phyloP scores from a whole-genome alignment of 2,797 vertebrate genomes.

The Coranthus polyacanthus region DNA sequence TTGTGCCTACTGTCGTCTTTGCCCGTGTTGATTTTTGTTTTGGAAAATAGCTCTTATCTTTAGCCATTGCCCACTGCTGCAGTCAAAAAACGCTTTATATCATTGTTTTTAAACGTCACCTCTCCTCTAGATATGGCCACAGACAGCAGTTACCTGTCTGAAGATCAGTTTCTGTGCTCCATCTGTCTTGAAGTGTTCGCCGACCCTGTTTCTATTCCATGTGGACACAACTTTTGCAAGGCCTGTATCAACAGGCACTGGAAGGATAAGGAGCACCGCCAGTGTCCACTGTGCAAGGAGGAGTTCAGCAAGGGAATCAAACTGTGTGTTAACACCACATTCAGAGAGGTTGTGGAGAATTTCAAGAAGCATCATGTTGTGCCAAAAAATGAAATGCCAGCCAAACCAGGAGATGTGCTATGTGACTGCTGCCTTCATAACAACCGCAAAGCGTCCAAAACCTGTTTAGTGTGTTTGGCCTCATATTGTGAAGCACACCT shows the following conservation, averaged over 20 bases:
- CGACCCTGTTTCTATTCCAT: slow-evolving; percentile 67
- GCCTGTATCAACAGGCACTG: slow-evolving; percentile 59
- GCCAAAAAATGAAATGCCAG: not conserved
- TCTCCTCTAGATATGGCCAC: slow-evolving; percentile 51
- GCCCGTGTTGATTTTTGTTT: not conserved
- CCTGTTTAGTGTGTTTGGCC: slow-evolving; percentile 65
- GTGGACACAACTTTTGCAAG: slow-evolving; percentile 75
- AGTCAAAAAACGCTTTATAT: not conserved
- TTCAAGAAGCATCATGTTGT: slow-evolving; percentile 33
- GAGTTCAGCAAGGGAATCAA: slow-evolving; percentile 45
- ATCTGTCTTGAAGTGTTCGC: slow-evolving; percentile 69
- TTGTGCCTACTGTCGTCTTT: not conserved
- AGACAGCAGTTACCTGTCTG: slow-evolving; percentile 34
- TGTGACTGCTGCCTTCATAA: slow-evolving; percentile 58
- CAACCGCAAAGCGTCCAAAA: slow-evolving; percentile 56
- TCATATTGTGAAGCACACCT: slow-evolving; percentile 65
- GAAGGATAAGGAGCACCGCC: slow-evolving; percentile 23
- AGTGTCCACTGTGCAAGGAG: slow-evolving; percentile 67
- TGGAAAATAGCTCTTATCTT: not conserved
- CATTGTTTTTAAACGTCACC: not conserved
- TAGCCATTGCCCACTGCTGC: not conserved
- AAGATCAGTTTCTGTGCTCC: slow-evolving; percentile 63
- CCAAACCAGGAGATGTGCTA: slow-evolving; percentile 46
- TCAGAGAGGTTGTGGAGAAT: slow-evolving; percentile 64
- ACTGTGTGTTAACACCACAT: slow-evolving; percentile 57